Evolutionary conservation across 1,140 invertebrate genomes (phyloP).

Genomic region (Drosophila athabasca): DNA sequence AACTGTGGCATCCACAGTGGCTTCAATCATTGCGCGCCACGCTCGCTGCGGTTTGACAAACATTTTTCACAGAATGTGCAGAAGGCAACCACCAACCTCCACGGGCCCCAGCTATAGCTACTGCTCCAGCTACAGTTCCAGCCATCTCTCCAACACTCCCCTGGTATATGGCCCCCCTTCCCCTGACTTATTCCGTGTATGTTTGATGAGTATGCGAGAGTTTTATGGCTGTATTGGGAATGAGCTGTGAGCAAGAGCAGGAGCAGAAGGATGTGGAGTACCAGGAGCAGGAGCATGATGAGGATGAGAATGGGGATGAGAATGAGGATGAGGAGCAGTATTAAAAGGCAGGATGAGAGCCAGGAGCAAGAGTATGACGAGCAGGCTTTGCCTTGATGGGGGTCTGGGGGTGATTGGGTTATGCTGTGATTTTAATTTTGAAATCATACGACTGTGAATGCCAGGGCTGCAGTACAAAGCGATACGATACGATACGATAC

Average conservation of each 20-base stretch:
- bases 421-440: constrained; percentile 81
- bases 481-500: constrained; percentile 62
- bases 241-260: constrained; percentile 52
- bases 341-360: neutral
- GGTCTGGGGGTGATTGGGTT: constrained; percentile 64
- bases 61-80: constrained; percentile 77
- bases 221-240: constrained; percentile 79
- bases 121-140: constrained; percentile 11
- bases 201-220: constrained; percentile 79
- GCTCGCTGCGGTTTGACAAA: constrained; percentile 79
- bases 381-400: constrained; percentile 26
- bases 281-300: neutral
- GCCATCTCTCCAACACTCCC: constrained; percentile 14
- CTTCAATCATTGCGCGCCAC: constrained; percentile 77
- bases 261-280: neutral
- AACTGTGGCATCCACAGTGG: constrained; percentile 66
- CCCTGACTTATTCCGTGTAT: constrained; percentile 54
- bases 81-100: constrained; percentile 52
- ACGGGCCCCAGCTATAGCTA: constrained; percentile 13
- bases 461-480: constrained; percentile 66
- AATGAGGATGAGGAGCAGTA: neutral
- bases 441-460: constrained; percentile 65
- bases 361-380: constrained; percentile 8
- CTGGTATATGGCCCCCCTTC: constrained; percentile 25
- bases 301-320: neutral